phyloP scores from a whole-genome alignment of 2,113 vertebrate species.

The Rhodinocichla rosea region DNA sequence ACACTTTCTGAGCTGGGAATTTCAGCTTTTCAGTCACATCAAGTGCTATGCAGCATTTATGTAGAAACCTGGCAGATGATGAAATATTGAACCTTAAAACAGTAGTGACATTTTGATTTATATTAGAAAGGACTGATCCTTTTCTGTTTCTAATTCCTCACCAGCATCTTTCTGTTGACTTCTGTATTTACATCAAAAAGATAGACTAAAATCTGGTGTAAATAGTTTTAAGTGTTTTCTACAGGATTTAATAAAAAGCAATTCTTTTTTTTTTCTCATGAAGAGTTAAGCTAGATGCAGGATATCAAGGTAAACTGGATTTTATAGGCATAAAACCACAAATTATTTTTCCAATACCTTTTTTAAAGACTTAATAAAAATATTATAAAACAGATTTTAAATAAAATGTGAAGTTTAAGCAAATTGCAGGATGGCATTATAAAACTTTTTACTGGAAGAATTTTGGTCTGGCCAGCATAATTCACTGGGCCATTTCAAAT shows the following conservation, averaged over 20 bases:
- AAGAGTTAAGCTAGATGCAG: neutral
- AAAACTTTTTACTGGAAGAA: neutral
- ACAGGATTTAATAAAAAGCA: neutral
- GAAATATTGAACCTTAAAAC: slow-evolving; percentile 45
- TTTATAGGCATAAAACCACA: neutral
- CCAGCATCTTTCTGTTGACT: neutral
- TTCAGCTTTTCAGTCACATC: neutral
- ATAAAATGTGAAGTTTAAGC: neutral
- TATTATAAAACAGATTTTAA: neutral
- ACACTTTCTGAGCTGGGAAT: neutral
- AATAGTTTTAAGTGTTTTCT: neutral
- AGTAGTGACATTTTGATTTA: slow-evolving; percentile 35
- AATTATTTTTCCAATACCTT: neutral
- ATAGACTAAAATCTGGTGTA: neutral
- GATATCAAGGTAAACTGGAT: neutral
- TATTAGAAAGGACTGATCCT: neutral
- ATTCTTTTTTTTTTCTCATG: neutral
- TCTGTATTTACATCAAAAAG: neutral
- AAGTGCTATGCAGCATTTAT: slow-evolving; percentile 2
- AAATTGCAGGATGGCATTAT: neutral
- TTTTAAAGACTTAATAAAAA: neutral
- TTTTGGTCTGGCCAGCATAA: neutral
- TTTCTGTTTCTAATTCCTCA: neutral
- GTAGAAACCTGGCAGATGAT: slow-evolving; percentile 11
- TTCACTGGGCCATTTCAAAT: neutral